Percentiles rank a stretch among this genome's conserved stretches.
Evolutionary conservation across 1,140 invertebrate genomes (phyloP).

Genomic region (Drosophila sp.): DNA sequence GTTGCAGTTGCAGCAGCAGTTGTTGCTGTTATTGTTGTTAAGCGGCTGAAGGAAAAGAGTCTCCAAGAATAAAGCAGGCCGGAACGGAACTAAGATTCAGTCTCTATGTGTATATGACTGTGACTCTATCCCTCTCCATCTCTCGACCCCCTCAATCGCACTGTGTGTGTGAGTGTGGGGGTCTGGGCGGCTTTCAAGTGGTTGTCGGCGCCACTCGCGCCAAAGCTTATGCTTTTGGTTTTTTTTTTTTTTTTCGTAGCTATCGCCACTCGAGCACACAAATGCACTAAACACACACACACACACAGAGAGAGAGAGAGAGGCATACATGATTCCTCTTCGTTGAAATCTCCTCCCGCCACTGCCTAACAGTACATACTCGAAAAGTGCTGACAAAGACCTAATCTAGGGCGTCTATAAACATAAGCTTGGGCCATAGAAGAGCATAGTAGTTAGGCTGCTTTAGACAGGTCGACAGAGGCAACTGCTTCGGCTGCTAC

Average conservation of each 20-base stretch:
- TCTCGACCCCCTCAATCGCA: background rate
- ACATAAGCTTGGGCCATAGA: conserved; percentile 56
- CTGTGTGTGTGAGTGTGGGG: background rate
- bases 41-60: conserved; percentile 1
- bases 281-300: conserved; percentile 27
- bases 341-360: conserved; percentile 7
- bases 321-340: conserved; percentile 14
- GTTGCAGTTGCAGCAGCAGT: background rate
- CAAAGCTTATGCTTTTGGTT: conserved; percentile 75
- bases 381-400: conserved; percentile 79
- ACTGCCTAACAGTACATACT: conserved; percentile 57
- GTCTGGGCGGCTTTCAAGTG: conserved; percentile 33
- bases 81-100: conserved; percentile 8
- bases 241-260: conserved; percentile 54
- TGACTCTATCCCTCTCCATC: background rate
- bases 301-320: conserved; percentile 12
- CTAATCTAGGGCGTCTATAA: conserved; percentile 81
- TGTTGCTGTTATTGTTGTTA: conserved; percentile 8
- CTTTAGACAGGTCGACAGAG: conserved; percentile 65
- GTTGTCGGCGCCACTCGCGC: conserved; percentile 61
- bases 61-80: conserved; percentile 15
- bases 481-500: conserved; percentile 21
- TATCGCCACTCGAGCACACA: conserved; percentile 79
- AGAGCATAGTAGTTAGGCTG: conserved; percentile 67
- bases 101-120: background rate